Conservation (phyloP, 2,113 vertebrate genomes). For the Limnothrissa miodon region DNA sequence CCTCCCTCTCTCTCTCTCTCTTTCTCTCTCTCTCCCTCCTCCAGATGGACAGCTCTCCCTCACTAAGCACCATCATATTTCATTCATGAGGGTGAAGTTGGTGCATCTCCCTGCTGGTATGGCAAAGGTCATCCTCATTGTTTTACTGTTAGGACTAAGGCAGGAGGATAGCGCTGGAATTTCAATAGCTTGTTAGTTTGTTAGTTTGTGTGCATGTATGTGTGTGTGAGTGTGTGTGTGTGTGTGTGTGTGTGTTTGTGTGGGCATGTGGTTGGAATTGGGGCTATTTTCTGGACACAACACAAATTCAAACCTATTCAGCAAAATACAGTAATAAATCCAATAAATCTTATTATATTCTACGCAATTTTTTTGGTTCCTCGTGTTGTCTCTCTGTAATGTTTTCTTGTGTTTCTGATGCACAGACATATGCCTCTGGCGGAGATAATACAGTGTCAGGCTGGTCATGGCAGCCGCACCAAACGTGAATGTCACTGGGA, state of each 20-base stretch:
- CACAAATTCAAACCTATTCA: neutral
- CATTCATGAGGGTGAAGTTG: conserved; percentile 13
- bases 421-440: neutral
- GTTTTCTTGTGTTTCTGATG: neutral
- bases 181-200: neutral
- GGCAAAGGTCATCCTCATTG: conserved; percentile 9
- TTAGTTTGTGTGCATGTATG: neutral
- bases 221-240: neutral
- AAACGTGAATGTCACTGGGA: neutral
- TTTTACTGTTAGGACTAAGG: neutral
- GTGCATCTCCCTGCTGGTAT: neutral
- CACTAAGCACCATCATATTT: neutral
- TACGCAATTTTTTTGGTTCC: no score
- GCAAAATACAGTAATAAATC: neutral
- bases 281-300: neutral
- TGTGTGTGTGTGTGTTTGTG: neutral
- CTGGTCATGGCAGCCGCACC: neutral
- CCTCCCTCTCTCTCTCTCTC: neutral
- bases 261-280: neutral
- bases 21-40: neutral
- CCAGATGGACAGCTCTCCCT: neutral
- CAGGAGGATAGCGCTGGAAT: neutral
- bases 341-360: neutral
- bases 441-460: neutral
- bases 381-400: neutral